Base-by-base conservation (phyloP, 2,888 invertebrate genomes). In the Crossocerus cetratus region DNA sequence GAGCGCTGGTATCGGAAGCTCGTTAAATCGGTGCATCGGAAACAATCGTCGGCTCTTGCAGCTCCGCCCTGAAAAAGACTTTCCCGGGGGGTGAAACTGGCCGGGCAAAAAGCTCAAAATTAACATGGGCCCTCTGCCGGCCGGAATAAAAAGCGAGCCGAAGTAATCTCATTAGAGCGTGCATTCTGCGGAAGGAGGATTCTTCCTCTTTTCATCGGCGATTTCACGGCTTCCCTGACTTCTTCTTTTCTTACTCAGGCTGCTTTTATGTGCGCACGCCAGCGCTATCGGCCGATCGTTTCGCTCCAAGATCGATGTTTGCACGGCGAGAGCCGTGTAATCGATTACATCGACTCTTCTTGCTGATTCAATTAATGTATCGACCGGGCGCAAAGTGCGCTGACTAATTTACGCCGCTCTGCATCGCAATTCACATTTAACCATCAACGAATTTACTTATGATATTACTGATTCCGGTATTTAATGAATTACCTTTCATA, bases 11-110 rank as follows among this genome's bases (percentile, higher is more conserved):
- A 73, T 76, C 77, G 73, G 58, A 73, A 64, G 67, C 72, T 81
- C 74, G 69, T 78, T 74, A 60, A 69, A 77, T 69, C 57, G 73
- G 54, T 71, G 71, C 69, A 72, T 78, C 68, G 67, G 67, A 78
- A 81, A 78, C 74, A 81, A 81, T 78, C 65, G 72, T 58, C 53
- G 32, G 11, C 32, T 32, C 63, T 62, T 64, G 23, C 55, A 59
- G 59, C 43, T 49, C 70, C 65, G 65, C 49, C 61, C 21, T 32
- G 56, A 61, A 53, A 57, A 58, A 53, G 60, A 16, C 43, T 43
- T 32, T 32, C 32, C 11, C 32, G 61, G 22, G 32, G 1, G 21
- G 16, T 21, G 69, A 64, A 65, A 60, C 67, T 32, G 18, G 42
- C 59, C n/a, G 11, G 64, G 43, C 16, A 57, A 71, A 59, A 64